A percentile compares a stretch with the other conserved stretches of the same genome.
These are phyloP conservation scores for Xanthorhoe spadicearia DNA, from an alignment of 2,888 invertebrate genomes.

Conservation along the genomic window DNA sequence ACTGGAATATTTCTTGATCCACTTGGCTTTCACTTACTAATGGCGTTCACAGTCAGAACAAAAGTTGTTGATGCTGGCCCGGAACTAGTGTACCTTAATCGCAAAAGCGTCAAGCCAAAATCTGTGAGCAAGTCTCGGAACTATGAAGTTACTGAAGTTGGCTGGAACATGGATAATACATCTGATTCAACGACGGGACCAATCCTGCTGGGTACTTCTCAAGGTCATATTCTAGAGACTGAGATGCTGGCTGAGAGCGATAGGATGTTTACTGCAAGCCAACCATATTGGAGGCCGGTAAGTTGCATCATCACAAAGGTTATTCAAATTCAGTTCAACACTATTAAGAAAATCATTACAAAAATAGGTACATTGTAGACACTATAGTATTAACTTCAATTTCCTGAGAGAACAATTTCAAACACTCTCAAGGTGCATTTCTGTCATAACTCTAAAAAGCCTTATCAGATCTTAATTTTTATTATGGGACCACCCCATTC, in stretches of 20 bases:
- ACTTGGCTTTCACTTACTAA: conserved; percentile 92
- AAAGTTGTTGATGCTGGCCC: conserved; percentile 80
- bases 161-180: conserved; percentile 92
- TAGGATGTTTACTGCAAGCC: conserved; percentile 90
- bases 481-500: too few relatives aligned
- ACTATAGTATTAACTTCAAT: too few relatives aligned
- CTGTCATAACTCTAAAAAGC: too few relatives aligned
- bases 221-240: conserved; percentile 95
- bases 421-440: too few relatives aligned
- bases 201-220: conserved; percentile 95
- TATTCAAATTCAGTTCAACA: background rate
- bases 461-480: too few relatives aligned
- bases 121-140: conserved; percentile 86
- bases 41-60: conserved; percentile 88
- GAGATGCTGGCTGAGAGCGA: conserved; percentile 93
- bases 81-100: conserved; percentile 92
- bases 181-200: conserved; percentile 90
- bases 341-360: too few relatives aligned
- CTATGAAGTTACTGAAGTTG: conserved; percentile 95
- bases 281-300: conserved; percentile 93
- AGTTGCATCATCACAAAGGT: background rate
- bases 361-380: too few relatives aligned
- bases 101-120: conserved; percentile 90
- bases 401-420: too few relatives aligned
- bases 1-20: conserved; percentile 92